A percentile compares a stretch with the other conserved stretches of the same genome.
Evolutionary conservation across 2,113 vertebrate genomes (phyloP).

Genomic region (Siphamia tubifer): DNA sequence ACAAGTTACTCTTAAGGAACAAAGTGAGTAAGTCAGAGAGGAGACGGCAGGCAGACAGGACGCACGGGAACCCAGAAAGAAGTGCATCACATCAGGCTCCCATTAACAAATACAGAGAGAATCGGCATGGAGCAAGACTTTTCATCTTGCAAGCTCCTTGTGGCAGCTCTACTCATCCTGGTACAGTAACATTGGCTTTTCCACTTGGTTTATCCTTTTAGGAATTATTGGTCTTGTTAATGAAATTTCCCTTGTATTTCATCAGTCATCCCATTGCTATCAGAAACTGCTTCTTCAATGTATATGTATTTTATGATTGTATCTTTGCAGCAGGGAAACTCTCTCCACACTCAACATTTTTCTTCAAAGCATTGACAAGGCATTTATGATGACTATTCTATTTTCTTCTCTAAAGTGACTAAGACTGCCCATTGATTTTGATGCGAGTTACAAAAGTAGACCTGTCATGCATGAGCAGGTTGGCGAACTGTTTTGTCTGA

Average conservation of each 20-base stretch:
- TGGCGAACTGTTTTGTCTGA: not conserved
- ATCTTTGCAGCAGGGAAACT: slow-evolving; percentile 11
- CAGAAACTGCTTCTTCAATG: not conserved
- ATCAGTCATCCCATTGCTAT: not conserved
- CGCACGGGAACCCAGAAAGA: slow-evolving; percentile 76
- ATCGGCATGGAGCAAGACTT: slow-evolving; percentile 65
- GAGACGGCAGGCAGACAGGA: slow-evolving; percentile 64
- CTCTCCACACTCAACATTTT: not conserved
- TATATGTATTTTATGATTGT: not conserved
- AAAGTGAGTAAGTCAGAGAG: slow-evolving; percentile 69
- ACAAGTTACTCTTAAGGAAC: slow-evolving; percentile 79
- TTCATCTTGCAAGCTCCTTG: slow-evolving; percentile 55
- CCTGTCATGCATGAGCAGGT: not conserved
- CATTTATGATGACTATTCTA: not conserved
- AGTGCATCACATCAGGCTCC: slow-evolving; percentile 29
- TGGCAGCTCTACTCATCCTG: slow-evolving; percentile 73
- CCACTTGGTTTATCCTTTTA: not conserved
- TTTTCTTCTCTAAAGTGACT: not conserved
- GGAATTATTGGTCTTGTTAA: not conserved
- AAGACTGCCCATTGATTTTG: not conserved
- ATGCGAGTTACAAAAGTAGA: not conserved
- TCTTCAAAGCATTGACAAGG: not conserved
- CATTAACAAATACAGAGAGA: not conserved
- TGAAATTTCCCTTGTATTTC: not conserved
- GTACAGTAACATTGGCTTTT: slow-evolving; percentile 58